phyloP scores from a whole-genome alignment of 2,797 vertebrate genomes.

The Psittacula echo region DNA sequence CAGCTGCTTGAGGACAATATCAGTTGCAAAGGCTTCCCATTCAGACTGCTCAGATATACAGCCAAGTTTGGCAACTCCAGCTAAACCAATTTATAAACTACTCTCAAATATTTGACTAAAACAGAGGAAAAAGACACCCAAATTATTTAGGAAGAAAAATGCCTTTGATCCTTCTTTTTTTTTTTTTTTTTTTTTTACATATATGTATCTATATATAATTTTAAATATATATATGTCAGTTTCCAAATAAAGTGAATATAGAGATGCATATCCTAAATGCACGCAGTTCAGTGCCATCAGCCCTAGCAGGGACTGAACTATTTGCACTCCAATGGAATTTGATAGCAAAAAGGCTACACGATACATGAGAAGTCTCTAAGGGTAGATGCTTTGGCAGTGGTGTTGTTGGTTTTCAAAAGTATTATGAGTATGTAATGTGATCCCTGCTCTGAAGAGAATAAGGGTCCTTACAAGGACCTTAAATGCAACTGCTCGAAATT shows the following conservation, averaged over 20 bases:
- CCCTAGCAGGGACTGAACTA: slow-evolving; percentile 70
- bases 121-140: not conserved
- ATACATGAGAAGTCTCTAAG: slow-evolving; percentile 78
- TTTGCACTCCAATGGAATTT: slow-evolving; percentile 69
- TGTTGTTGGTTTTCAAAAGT: slow-evolving; percentile 77
- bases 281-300: slow-evolving; percentile 78
- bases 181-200: not conserved
- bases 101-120: slow-evolving; percentile 41
- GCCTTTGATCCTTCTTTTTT: not conserved
- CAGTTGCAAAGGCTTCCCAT: slow-evolving; percentile 55
- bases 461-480: slow-evolving; percentile 22
- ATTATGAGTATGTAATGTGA: slow-evolving; percentile 68
- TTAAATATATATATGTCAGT: not conserved
- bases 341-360: slow-evolving; percentile 73
- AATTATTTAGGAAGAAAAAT: slow-evolving; percentile 8
- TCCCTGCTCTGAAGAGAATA: slow-evolving; percentile 47
- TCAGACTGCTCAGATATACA: slow-evolving; percentile 46
- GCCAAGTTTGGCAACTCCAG: slow-evolving; percentile 33
- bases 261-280: slow-evolving; percentile 79
- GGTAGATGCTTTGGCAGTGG: slow-evolving; percentile 62
- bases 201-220: not conserved
- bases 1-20: slow-evolving; percentile 55
- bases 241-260: slow-evolving; percentile 54
- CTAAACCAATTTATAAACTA: slow-evolving; percentile 24
- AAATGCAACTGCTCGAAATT: slow-evolving; percentile 33